Evolutionary conservation across 1,140 invertebrate genomes (phyloP).

Genomic region (Brachionus sp.): DNA sequence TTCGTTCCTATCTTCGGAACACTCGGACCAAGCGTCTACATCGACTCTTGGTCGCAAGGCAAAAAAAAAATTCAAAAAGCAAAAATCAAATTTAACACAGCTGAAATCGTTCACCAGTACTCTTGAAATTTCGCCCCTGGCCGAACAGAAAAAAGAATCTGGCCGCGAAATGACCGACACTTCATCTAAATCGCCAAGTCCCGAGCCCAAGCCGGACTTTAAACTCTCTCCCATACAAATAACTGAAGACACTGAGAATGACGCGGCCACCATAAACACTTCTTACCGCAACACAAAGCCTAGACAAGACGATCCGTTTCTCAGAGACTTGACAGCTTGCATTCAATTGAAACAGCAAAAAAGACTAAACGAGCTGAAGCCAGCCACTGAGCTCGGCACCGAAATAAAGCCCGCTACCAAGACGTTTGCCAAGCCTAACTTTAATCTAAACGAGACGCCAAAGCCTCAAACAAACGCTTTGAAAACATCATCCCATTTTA

Average conservation of each 20-base stretch:
- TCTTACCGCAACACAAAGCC: neutral
- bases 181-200: neutral
- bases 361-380: neutral
- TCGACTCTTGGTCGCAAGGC: neutral
- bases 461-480: neutral
- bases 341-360: constrained; percentile 42
- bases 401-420: neutral
- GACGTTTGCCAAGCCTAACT: constrained; percentile 15
- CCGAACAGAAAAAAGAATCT: neutral
- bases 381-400: neutral
- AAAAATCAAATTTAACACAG: neutral
- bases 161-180: neutral
- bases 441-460: neutral
- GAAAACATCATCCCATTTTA: constrained; percentile 15
- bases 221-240: neutral
- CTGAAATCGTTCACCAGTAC: neutral
- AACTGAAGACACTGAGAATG: neutral
- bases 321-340: constrained; percentile 25
- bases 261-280: neutral
- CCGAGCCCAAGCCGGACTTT: neutral
- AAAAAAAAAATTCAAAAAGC: neutral
- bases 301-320: constrained; percentile 29
- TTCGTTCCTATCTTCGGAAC: neutral
- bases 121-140: neutral
- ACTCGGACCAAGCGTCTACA: neutral